Evolutionary conservation across 2,797 vertebrate species (phyloP).

Genomic region (Phyllotis vaccarum): DNA sequence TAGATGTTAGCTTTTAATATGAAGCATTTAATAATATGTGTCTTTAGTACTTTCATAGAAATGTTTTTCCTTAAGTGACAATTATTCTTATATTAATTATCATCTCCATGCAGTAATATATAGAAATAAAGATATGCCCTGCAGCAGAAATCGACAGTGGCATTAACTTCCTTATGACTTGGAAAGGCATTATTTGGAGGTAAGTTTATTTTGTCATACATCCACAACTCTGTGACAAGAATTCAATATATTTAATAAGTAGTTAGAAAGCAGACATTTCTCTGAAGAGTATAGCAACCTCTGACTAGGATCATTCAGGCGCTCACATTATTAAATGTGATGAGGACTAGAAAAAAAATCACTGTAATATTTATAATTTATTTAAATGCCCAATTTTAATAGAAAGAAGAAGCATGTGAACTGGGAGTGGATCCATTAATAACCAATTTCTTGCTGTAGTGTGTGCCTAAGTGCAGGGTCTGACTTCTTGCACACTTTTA

Average conservation of each 20-base stretch:
- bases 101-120: slow-evolving; percentile 53
- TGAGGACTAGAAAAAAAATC: slow-evolving; percentile 68
- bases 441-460: slow-evolving; percentile 71
- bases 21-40: background rate
- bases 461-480: slow-evolving; percentile 68
- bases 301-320: slow-evolving; percentile 70
- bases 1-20: slow-evolving; percentile 37
- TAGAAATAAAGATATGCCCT: slow-evolving; percentile 53
- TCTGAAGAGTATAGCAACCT: slow-evolving; percentile 77
- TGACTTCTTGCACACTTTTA: slow-evolving; percentile 68
- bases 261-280: slow-evolving; percentile 79
- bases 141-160: slow-evolving; percentile 27
- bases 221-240: slow-evolving; percentile 70
- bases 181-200: slow-evolving; percentile 64
- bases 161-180: slow-evolving; percentile 68
- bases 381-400: slow-evolving; percentile 79
- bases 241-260: slow-evolving; percentile 82
- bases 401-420: slow-evolving; percentile 64
- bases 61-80: slow-evolving; percentile 6
- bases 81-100: slow-evolving; percentile 43
- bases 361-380: slow-evolving; percentile 72
- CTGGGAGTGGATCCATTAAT: slow-evolving; percentile 75
- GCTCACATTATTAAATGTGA: slow-evolving; percentile 70
- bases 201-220: slow-evolving; percentile 75
- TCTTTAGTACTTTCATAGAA: slow-evolving; percentile 21